Conservation (phyloP, 1,140 invertebrate species). For the Drosophila lacertosa region DNA sequence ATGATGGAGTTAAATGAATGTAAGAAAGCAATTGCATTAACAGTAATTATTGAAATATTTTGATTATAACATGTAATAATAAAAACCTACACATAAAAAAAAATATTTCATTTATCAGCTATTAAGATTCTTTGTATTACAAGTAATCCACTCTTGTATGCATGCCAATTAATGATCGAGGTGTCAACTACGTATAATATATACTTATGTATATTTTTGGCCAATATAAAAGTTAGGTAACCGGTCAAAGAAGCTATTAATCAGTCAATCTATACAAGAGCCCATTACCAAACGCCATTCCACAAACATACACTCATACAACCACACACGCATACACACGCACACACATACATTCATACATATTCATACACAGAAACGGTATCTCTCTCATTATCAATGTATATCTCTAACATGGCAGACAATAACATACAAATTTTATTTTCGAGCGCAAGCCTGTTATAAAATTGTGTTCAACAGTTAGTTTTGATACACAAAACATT, state of each 20-base stretch:
- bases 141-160: conserved; percentile 37
- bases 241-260: conserved; percentile 6
- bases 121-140: conserved; percentile 3
- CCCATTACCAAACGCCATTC: neutral
- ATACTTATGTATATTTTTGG: neutral
- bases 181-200: conserved; percentile 4
- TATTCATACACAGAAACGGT: conserved; percentile 6
- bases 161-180: conserved; percentile 42
- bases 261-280: conserved; percentile 4
- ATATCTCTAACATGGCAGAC: conserved; percentile 8
- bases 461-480: neutral
- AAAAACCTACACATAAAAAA: conserved; percentile 45
- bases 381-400: conserved; percentile 8
- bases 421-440: neutral
- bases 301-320: conserved; percentile 12
- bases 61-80: conserved; percentile 41
- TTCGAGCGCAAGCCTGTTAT: neutral
- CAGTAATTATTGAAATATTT: conserved; percentile 28
- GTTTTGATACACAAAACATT: conserved; percentile 11
- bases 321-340: neutral
- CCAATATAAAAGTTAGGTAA: neutral
- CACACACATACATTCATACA: neutral
- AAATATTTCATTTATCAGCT: conserved; percentile 41
- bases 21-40: conserved; percentile 34
- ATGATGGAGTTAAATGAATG: conserved; percentile 30